These are phyloP conservation scores for Craterocephalus amniculus DNA, from an alignment of 2,797 vertebrate species.

Conservation along the genomic window DNA sequence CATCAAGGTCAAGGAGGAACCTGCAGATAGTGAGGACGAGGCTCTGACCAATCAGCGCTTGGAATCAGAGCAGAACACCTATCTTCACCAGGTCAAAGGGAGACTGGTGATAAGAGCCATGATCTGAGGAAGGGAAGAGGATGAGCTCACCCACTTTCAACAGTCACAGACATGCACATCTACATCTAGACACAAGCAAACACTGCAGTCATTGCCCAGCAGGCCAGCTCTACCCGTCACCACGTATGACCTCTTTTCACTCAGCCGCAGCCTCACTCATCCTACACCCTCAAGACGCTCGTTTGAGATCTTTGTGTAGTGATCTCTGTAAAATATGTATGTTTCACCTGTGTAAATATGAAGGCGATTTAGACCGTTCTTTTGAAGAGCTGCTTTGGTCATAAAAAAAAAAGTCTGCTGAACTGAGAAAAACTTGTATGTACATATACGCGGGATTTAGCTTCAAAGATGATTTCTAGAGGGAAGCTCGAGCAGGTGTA, in stretches of 20 bases:
- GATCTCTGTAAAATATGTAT: slow-evolving; percentile 82
- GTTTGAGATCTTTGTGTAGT: slow-evolving; percentile 81
- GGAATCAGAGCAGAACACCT: slow-evolving; percentile 90
- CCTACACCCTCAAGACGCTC: slow-evolving; percentile 64
- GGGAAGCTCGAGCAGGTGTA: slow-evolving; percentile 68
- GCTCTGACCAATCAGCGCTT: slow-evolving; percentile 87
- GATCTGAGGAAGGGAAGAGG: slow-evolving; percentile 85
- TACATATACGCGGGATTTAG: slow-evolving; percentile 72
- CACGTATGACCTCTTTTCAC: slow-evolving; percentile 52
- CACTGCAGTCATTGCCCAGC: slow-evolving; percentile 64
- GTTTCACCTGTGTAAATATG: slow-evolving; percentile 80
- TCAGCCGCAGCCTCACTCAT: slow-evolving; percentile 52
- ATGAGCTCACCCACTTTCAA: slow-evolving; percentile 70
- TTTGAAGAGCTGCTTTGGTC: slow-evolving; percentile 75
- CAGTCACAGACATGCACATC: slow-evolving; percentile 64
- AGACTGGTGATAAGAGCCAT: slow-evolving; percentile 97
- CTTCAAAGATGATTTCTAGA: slow-evolving; percentile 60
- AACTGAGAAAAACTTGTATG: slow-evolving; percentile 51
- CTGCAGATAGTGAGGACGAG: slow-evolving; percentile 92
- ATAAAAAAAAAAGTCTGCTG: slow-evolving; percentile 60
- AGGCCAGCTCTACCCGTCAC: slow-evolving; percentile 60
- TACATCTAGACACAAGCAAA: slow-evolving; percentile 40
- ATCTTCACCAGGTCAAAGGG: slow-evolving; percentile 98
- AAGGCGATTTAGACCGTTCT: slow-evolving; percentile 71
- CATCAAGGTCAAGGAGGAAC: slow-evolving; percentile 97